Percentiles rank a stretch among this genome's conserved stretches.
Conservation (phyloP, 2,113 vertebrate genomes). For the Oncorhynchus keta region DNA sequence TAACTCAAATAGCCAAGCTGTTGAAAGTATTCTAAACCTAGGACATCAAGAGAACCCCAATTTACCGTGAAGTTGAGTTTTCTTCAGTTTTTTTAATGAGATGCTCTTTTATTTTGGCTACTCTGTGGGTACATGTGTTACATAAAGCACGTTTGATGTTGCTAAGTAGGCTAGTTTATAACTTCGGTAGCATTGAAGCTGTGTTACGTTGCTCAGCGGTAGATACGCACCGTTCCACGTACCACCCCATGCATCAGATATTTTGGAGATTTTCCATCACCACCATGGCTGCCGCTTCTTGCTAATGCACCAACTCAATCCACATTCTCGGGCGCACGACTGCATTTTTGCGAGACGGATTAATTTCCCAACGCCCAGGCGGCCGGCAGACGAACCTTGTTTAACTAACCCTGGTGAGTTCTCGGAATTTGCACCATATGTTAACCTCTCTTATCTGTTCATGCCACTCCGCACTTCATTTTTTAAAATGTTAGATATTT, state of each 20-base stretch:
- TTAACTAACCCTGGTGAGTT: conserved; percentile 57
- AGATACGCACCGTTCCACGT: conserved; percentile 15
- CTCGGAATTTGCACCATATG: conserved; percentile 22
- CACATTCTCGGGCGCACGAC: background rate
- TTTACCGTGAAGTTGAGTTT: background rate
- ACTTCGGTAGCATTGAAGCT: conserved; percentile 21
- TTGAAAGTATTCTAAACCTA: background rate
- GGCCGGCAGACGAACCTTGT: background rate
- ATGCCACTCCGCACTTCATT: background rate
- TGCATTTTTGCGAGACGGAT: conserved; percentile 30
- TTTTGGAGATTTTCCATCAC: conserved; percentile 3
- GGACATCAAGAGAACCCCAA: background rate
- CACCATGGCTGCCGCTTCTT: background rate
- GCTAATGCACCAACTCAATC: background rate
- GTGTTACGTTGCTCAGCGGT: conserved; percentile 1
- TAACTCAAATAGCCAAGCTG: background rate
- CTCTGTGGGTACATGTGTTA: too few species aligned
- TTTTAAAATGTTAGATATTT: too few species aligned
- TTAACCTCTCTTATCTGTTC: conserved; percentile 3
- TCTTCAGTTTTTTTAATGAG: background rate
- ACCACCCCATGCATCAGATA: conserved; percentile 8
- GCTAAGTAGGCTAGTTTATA: background rate
- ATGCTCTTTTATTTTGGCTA: too few species aligned
- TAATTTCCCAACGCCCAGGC: conserved; percentile 19
- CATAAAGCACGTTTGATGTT: background rate